Evolutionary conservation across 2,113 vertebrate species (phyloP), one percentile per base, ranked within the genome.

Genomic region (Elephas maximus): DNA sequence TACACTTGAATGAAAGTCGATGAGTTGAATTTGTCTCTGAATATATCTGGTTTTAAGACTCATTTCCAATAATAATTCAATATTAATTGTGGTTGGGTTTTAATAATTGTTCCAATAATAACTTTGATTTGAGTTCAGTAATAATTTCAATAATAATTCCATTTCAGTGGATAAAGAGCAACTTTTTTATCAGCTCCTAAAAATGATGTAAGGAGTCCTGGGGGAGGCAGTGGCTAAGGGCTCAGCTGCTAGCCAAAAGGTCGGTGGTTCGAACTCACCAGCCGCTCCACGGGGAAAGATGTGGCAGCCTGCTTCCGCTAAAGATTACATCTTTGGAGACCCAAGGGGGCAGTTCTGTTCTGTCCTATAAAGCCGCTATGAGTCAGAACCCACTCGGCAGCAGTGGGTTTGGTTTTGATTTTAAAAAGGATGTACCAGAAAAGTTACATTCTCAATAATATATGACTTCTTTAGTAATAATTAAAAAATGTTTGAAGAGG

Each of bases 381-480:
- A 69, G 28, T 69, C 15, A 15, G 67, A 33, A 33, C 33, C 5
- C 11, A 11, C 28, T 69, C 30, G 10, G 28, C 28, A 26, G 10
- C 5, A 73, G 6, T 37, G 33, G n/a, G n/a, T 21, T 73, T 73
- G 33, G n/a, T 37, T 73, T 20, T 73, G n/a, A 18, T 37, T 73
- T 33, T 73, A 20, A 94, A 91, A 89, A 80, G 37, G 44, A 84
- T 83, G 18, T 30, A 17, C 51, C 67, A 57, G 84, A 81, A 95
- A 87, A 93, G 41, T 95, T 78, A 81, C 14, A 74, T 2, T 81
- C 82, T 96, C 33, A 78, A 63, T 79, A 88, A 85, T n/a, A 90
- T 45, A 78, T 94, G 53, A 21, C 17, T 97, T 94, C 37, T 78
- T 90, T 53, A 88, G 62, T 88, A 37, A 37, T 37, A 37, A 37